Percentiles rank a stretch among this genome's conserved stretches.
These are phyloP conservation scores for Hemaris fuciformis DNA, from an alignment of 2,888 invertebrate genomes.

Conservation along the genomic window DNA sequence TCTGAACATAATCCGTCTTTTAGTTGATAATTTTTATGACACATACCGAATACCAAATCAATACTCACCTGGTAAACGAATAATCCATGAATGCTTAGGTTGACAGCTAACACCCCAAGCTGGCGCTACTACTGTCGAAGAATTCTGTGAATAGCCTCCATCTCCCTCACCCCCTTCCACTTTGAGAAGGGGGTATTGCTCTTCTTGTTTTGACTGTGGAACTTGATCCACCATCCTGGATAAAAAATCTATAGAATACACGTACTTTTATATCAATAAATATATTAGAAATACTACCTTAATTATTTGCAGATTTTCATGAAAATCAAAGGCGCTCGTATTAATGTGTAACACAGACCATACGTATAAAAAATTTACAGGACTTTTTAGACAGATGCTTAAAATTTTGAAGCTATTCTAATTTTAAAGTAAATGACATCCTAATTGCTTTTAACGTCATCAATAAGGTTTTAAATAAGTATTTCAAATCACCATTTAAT, in stretches of 20 bases:
- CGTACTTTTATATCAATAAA: no score
- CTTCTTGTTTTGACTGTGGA: slow-evolving; percentile 49
- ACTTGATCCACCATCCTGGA: slow-evolving; percentile 44
- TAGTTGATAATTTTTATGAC: no score
- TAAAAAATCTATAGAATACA: not conserved
- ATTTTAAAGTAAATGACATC: slow-evolving; percentile 39
- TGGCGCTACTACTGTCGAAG: slow-evolving; percentile 31
- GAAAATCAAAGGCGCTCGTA: not conserved
- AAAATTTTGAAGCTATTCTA: slow-evolving; percentile 48
- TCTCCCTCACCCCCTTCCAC: slow-evolving; percentile 56
- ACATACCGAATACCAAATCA: not conserved
- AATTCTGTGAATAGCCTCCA: slow-evolving; percentile 28
- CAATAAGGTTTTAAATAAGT: not conserved
- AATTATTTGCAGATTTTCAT: not conserved
- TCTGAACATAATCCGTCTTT: no score
- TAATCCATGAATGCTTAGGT: slow-evolving; percentile 48
- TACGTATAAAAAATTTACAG: slow-evolving; percentile 1
- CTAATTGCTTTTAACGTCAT: slow-evolving; percentile 10
- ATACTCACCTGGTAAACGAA: slow-evolving; percentile 62
- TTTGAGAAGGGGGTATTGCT: slow-evolving; percentile 64
- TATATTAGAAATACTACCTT: not conserved
- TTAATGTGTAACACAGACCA: not conserved
- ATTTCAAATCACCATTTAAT: no score
- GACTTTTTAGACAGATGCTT: slow-evolving; percentile 31
- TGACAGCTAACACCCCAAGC: slow-evolving; percentile 51